Conservation (phyloP, 2,888 invertebrate genomes). For the Tiphia femorata region DNA sequence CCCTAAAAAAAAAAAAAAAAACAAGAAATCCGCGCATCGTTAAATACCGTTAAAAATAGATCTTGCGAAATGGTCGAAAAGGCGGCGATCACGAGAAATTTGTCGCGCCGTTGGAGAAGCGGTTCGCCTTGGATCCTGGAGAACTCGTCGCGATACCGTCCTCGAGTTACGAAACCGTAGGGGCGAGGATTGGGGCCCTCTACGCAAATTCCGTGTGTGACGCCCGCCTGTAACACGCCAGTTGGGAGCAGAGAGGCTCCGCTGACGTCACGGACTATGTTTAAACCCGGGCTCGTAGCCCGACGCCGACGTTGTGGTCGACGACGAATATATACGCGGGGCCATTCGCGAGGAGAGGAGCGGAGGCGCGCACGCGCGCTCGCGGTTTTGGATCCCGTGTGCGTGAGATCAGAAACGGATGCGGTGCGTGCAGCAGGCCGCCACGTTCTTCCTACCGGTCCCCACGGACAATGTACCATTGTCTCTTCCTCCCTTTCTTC, state of each 20-base stretch:
- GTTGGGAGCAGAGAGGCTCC: slow-evolving; percentile 26
- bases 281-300: slow-evolving; percentile 46
- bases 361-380: slow-evolving; percentile 2
- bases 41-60: too few species aligned
- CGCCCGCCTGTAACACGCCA: background rate
- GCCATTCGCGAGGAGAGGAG: background rate
- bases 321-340: background rate
- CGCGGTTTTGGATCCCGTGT: slow-evolving; percentile 15
- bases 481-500: slow-evolving; percentile 43
- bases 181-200: background rate
- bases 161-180: slow-evolving; percentile 12
- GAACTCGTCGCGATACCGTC: too few species aligned
- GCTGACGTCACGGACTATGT: slow-evolving; percentile 58
- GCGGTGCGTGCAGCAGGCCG: slow-evolving; percentile 41
- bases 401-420: slow-evolving; percentile 56
- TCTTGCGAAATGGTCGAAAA: too few species aligned
- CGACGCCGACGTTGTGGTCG: slow-evolving; percentile 12
- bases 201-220: slow-evolving; percentile 12
- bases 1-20: too few species aligned
- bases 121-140: too few species aligned
- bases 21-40: too few species aligned
- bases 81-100: too few species aligned
- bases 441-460: slow-evolving; percentile 18
- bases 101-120: too few species aligned
- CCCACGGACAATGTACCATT: slow-evolving; percentile 55